These are phyloP conservation scores for Lottia scabra DNA, from an alignment of 2,888 invertebrate genomes.

Conservation along the genomic window DNA sequence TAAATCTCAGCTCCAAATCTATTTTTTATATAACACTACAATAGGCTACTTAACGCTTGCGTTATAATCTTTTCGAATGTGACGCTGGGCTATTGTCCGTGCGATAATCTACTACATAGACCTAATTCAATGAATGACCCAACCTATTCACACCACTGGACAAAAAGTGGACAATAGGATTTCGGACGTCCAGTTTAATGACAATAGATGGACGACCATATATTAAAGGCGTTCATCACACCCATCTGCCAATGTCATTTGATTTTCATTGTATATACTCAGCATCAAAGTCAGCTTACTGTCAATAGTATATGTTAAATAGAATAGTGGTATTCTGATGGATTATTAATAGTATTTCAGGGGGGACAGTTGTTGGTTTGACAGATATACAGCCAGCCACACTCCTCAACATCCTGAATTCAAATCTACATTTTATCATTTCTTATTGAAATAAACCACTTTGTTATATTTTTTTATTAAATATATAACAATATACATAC, in stretches of 20 bases:
- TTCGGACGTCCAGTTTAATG: neutral
- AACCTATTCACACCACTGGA: neutral
- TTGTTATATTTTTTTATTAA: too few relatives aligned
- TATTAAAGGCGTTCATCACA: neutral
- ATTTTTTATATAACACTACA: slow-evolving; percentile 1
- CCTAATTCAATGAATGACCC: neutral
- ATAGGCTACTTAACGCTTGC: neutral
- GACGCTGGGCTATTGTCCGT: too few relatives aligned
- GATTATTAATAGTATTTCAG: too few relatives aligned
- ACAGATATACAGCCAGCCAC: too few relatives aligned
- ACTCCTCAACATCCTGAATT: too few relatives aligned
- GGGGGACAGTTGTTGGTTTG: too few relatives aligned
- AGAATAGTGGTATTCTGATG: too few relatives aligned
- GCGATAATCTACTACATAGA: neutral
- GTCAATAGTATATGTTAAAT: neutral
- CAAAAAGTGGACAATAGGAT: neutral
- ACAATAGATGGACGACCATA: neutral
- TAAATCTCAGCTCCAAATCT: neutral
- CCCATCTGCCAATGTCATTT: neutral
- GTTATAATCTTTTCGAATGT: too few relatives aligned
- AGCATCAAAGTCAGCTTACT: slow-evolving; percentile 2
- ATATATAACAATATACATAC: neutral
- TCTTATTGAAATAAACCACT: too few relatives aligned
- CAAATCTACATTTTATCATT: too few relatives aligned
- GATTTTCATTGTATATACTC: neutral